Evolutionary conservation across 1,140 invertebrate genomes (phyloP).

Genomic region (Ephestia elutella): DNA sequence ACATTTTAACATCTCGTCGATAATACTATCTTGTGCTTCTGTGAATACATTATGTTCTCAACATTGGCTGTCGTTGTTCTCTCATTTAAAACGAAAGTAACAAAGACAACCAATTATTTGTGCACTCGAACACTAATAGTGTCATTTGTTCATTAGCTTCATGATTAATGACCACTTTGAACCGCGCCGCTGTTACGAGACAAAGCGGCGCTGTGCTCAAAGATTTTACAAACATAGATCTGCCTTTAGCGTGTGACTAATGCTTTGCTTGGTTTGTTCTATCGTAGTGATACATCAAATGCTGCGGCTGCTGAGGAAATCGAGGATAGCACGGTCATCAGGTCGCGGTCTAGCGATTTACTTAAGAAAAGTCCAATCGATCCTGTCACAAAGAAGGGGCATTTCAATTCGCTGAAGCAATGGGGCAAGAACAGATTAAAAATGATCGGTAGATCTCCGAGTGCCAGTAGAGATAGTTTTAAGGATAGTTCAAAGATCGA

Average conservation of each 20-base stretch:
- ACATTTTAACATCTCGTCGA: conserved; percentile 56
- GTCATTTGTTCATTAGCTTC: conserved; percentile 67
- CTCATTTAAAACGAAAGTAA: conserved; percentile 33
- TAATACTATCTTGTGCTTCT: conserved; percentile 66
- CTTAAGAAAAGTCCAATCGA: conserved; percentile 78
- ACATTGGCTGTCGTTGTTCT: conserved; percentile 61
- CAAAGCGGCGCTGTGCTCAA: conserved; percentile 49
- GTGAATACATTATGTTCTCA: conserved; percentile 61
- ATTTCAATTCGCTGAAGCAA: conserved; percentile 86
- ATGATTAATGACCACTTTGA: conserved; percentile 60
- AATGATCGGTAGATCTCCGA: conserved; percentile 79
- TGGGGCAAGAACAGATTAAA: conserved; percentile 87
- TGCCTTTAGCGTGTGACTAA: conserved; percentile 73
- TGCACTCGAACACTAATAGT: conserved; percentile 69
- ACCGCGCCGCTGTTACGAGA: conserved; percentile 57
- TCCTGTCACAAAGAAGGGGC: conserved; percentile 79
- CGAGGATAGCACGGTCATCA: conserved; percentile 66
- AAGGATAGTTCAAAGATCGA: conserved; percentile 65
- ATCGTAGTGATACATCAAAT: conserved; percentile 76
- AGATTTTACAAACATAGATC: conserved; percentile 47
- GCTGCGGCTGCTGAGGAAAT: conserved; percentile 76
- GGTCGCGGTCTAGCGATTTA: conserved; percentile 81
- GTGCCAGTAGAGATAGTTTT: conserved; percentile 66
- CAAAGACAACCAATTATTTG: conserved; percentile 52
- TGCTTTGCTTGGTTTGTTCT: conserved; percentile 75